These are phyloP conservation scores for Zaprionus taronus DNA, from an alignment of 1,140 invertebrate genomes.

Conservation along the genomic window DNA sequence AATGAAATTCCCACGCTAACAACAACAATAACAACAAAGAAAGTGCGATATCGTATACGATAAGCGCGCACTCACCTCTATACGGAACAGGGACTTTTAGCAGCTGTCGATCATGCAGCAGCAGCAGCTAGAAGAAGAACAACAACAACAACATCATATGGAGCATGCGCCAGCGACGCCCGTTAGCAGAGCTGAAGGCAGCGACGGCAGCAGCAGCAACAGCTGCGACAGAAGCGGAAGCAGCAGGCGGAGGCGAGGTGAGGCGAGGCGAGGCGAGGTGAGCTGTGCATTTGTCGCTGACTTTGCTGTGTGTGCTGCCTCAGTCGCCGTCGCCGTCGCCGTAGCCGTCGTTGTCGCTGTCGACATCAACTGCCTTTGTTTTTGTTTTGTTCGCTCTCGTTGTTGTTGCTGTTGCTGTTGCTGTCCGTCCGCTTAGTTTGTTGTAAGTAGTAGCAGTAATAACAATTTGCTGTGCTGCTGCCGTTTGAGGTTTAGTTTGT, in stretches of 20 bases:
- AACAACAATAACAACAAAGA: background rate
- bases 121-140: conserved; percentile 27
- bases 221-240: background rate
- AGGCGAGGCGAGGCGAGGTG: background rate
- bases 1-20: background rate
- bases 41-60: conserved; percentile 8
- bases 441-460: conserved; percentile 70
- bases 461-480: conserved; percentile 49
- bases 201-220: conserved; percentile 13
- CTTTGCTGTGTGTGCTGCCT: conserved; percentile 6
- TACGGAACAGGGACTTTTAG: conserved; percentile 34
- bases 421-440: conserved; percentile 44
- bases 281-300: conserved; percentile 6
- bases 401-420: conserved; percentile 22
- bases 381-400: conserved; percentile 22
- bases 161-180: conserved; percentile 16
- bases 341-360: background rate
- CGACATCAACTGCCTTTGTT: conserved; percentile 14
- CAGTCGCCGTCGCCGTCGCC: conserved; percentile 30
- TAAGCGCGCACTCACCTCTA: conserved; percentile 35
- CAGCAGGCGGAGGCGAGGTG: background rate
- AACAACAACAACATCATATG: conserved; percentile 11
- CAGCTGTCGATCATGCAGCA: conserved; percentile 41
- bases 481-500: conserved; percentile 64
- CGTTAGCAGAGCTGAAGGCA: background rate